A percentile compares a stretch with the other conserved stretches of the same genome.
Conservation (phyloP, 1,140 invertebrate genomes). For the Proales similis region DNA sequence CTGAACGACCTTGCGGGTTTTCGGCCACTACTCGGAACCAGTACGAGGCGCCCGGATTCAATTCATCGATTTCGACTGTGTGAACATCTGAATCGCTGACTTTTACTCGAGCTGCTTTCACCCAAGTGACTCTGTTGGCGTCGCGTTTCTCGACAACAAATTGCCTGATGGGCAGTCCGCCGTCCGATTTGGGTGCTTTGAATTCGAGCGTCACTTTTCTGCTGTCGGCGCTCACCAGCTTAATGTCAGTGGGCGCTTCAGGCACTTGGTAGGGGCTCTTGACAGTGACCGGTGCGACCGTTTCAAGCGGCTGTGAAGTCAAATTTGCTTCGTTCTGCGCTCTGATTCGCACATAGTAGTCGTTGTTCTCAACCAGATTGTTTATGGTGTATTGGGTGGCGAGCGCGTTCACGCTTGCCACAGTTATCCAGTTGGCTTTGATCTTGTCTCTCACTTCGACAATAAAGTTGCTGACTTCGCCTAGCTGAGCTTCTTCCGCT, state of each 20-base stretch:
- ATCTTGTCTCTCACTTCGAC: conserved; percentile 80
- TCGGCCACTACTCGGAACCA: conserved; percentile 96
- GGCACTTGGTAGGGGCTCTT: conserved; percentile 1
- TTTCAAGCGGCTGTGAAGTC: neutral
- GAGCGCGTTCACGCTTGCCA: conserved; percentile 34
- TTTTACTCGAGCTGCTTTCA: conserved; percentile 24
- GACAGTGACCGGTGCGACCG: neutral
- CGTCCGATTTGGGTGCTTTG: conserved; percentile 2
- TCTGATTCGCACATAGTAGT: conserved; percentile 10
- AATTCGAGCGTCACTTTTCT: conserved; percentile 18
- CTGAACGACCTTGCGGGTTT: conserved; percentile 88
- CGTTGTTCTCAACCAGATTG: neutral
- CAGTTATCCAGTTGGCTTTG: conserved; percentile 51
- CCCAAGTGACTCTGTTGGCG: conserved; percentile 7
- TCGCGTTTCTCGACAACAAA: conserved; percentile 31
- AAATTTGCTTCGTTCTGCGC: conserved; percentile 27
- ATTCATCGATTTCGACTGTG: conserved; percentile 62
- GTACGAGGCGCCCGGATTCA: conserved; percentile 81
- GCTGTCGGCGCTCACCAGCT: neutral
- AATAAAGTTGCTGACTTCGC: neutral
- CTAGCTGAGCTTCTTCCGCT: neutral
- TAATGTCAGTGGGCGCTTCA: neutral
- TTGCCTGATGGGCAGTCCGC: conserved; percentile 6
- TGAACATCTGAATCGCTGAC: neutral
- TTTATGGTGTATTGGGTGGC: neutral